Conservation (phyloP, 2,797 vertebrate species). For the Nothura maculosa region DNA sequence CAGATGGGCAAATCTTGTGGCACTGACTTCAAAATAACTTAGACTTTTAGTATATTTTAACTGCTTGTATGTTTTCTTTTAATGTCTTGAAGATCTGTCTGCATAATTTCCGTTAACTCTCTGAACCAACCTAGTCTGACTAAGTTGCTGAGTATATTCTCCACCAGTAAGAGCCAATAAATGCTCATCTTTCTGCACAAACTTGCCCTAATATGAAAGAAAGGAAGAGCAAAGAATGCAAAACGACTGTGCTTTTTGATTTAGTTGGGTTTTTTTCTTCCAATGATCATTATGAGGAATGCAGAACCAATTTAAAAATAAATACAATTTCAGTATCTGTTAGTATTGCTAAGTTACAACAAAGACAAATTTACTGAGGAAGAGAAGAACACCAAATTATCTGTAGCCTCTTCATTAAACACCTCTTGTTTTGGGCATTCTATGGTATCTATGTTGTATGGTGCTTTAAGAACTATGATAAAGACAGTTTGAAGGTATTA, state of each 20-base stretch:
- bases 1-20: conserved; percentile 5
- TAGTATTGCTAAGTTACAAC: neutral
- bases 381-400: neutral
- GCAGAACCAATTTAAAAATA: neutral
- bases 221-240: neutral
- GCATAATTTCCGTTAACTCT: neutral
- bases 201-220: neutral
- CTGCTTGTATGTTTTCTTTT: neutral
- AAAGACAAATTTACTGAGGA: accelerated
- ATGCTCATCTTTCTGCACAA: neutral
- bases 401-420: neutral
- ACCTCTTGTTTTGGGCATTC: neutral
- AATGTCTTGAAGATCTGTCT: neutral
- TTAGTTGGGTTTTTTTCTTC: neutral
- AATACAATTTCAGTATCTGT: neutral
- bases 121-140: neutral
- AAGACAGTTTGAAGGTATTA: neutral
- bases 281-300: neutral
- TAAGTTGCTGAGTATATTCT: neutral
- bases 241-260: accelerated
- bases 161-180: neutral
- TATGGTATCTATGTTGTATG: neutral
- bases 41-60: neutral
- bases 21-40: conserved; percentile 26
- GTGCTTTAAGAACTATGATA: neutral